These are phyloP conservation scores for Brachionus koreanus DNA, from an alignment of 1,140 invertebrate species.

Conservation along the genomic window DNA sequence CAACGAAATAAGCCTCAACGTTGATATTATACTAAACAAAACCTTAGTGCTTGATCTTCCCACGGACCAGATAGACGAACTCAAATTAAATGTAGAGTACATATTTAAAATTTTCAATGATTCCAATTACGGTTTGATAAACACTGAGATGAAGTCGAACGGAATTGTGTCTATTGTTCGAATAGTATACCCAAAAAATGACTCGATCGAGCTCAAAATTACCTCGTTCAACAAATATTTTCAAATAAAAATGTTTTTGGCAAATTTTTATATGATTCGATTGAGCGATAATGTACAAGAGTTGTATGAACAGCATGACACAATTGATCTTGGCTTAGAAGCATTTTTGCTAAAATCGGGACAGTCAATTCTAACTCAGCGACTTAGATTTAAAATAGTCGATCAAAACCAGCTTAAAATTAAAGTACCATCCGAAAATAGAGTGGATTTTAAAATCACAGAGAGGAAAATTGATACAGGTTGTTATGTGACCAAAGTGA, in stretches of 20 bases:
- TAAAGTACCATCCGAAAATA: not conserved
- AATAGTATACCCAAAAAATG: not conserved
- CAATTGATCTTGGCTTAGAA: not conserved
- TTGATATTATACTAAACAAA: not conserved
- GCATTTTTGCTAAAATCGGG: not conserved
- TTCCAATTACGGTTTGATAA: conserved; percentile 17
- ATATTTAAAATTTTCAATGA: conserved; percentile 41
- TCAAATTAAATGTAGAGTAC: conserved; percentile 10
- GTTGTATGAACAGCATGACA: not conserved
- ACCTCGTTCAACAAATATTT: not conserved
- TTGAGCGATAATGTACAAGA: not conserved
- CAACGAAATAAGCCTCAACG: not conserved
- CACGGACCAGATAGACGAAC: not conserved
- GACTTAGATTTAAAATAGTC: not conserved
- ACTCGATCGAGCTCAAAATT: not conserved
- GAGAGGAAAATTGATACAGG: not conserved
- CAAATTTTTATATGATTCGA: conserved; percentile 43
- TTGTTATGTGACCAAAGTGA: not conserved
- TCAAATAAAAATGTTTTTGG: conserved; percentile 25
- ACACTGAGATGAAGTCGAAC: not conserved
- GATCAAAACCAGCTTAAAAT: not conserved
- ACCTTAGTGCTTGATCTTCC: not conserved
- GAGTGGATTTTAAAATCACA: not conserved
- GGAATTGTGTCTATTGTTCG: conserved; percentile 29
- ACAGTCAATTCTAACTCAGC: not conserved